phyloP scores from a whole-genome alignment of 2,797 vertebrate species.

The Gallinago solitaria region DNA sequence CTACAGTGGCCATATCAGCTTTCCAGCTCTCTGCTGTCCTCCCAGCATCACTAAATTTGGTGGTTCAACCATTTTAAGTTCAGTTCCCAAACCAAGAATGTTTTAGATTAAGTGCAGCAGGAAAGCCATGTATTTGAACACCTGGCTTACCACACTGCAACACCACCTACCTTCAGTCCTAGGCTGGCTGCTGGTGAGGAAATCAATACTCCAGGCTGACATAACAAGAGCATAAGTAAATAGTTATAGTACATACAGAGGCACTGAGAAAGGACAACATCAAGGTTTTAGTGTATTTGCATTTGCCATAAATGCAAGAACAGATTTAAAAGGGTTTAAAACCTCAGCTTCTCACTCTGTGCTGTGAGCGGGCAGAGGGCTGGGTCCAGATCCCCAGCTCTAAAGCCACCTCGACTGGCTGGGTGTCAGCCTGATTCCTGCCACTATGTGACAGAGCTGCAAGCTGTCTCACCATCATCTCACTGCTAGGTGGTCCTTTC shows the following conservation, averaged over 20 bases:
- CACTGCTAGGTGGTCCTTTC: neutral
- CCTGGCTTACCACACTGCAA: fast-evolving
- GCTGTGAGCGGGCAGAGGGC: neutral
- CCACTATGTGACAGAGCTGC: fast-evolving
- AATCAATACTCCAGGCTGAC: neutral
- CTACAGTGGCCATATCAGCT: neutral
- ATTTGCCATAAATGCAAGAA: neutral
- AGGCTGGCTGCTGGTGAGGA: neutral
- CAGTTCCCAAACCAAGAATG: neutral
- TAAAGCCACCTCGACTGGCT: neutral
- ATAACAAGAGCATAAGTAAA: neutral
- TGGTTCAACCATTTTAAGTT: neutral
- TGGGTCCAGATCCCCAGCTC: neutral
- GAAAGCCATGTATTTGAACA: neutral
- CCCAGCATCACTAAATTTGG: neutral
- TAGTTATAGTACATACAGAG: neutral
- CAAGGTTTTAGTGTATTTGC: neutral
- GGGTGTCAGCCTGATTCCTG: neutral
- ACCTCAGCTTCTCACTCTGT: neutral
- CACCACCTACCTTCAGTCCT: neutral
- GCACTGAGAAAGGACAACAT: neutral
- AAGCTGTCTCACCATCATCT: neutral
- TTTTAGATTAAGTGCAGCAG: neutral
- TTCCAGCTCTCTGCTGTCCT: neutral
- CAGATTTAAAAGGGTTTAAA: neutral